Evolutionary conservation across 2,797 vertebrate species (phyloP).

Genomic region (Arremon aurantiirostris): DNA sequence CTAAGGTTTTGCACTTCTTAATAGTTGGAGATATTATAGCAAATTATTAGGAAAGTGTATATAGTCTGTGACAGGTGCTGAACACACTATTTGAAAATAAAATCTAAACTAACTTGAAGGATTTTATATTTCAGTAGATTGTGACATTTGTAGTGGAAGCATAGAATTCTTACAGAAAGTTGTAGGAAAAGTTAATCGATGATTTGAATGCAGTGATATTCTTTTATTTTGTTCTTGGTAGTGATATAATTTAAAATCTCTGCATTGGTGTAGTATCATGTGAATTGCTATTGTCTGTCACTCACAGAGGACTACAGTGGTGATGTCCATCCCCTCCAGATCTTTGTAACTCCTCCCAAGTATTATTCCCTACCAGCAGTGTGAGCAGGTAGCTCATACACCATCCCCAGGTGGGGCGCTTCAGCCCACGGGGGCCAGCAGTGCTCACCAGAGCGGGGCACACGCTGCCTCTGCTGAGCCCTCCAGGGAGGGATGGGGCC

Average conservation of each 20-base stretch:
- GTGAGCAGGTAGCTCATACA: background rate
- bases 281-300: background rate
- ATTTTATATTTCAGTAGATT: background rate
- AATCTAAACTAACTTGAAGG: background rate
- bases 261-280: background rate
- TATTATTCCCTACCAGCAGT: background rate
- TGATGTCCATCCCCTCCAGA: background rate
- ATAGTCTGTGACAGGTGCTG: background rate
- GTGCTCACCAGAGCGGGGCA: background rate
- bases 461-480: background rate
- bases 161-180: background rate
- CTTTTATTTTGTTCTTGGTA: background rate
- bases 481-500: fast-evolving
- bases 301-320: background rate
- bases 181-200: background rate
- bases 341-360: background rate
- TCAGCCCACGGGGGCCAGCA: background rate
- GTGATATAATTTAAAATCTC: background rate
- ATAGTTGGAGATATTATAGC: background rate
- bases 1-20: background rate
- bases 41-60: background rate
- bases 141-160: background rate
- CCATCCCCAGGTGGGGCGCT: fast-evolving
- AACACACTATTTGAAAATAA: background rate
- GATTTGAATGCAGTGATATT: background rate